These are phyloP conservation scores for Temnothorax longispinosus DNA, from an alignment of 1,140 invertebrate genomes.

Conservation along the genomic window DNA sequence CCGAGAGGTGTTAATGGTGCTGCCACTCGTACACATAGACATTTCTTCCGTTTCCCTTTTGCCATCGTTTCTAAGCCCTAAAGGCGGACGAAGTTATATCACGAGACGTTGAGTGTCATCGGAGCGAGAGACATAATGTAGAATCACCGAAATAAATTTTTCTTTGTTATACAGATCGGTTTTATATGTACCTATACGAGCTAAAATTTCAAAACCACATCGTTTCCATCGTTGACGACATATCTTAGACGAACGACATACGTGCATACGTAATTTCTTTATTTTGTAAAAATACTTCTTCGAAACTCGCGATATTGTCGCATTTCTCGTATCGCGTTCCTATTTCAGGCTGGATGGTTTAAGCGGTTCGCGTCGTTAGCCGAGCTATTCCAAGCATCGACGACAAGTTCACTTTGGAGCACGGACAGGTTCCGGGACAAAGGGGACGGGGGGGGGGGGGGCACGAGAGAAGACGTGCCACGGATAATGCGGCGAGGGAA, in stretches of 20 bases:
- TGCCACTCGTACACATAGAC: constrained; percentile 33
- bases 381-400: constrained; percentile 38
- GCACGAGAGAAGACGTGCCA: constrained; percentile 56
- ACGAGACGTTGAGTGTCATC: background rate
- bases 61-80: constrained; percentile 6
- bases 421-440: background rate
- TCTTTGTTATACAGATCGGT: background rate
- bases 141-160: background rate
- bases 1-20: constrained; percentile 84
- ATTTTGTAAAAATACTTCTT: background rate
- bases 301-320: background rate
- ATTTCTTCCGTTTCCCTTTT: constrained; percentile 47
- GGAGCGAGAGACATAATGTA: background rate
- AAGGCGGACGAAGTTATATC: constrained; percentile 23
- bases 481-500: constrained; percentile 67
- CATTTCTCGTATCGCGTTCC: background rate
- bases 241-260: background rate
- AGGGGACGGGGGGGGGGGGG: background rate
- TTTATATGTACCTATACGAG: background rate
- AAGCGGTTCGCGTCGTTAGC: constrained; percentile 25
- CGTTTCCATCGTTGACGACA: background rate
- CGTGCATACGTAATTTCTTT: background rate
- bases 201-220: background rate
- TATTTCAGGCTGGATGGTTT: background rate
- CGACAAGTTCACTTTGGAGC: constrained; percentile 53